Conservation (phyloP, 2,113 vertebrate species). For the Oryzias curvinotus region DNA sequence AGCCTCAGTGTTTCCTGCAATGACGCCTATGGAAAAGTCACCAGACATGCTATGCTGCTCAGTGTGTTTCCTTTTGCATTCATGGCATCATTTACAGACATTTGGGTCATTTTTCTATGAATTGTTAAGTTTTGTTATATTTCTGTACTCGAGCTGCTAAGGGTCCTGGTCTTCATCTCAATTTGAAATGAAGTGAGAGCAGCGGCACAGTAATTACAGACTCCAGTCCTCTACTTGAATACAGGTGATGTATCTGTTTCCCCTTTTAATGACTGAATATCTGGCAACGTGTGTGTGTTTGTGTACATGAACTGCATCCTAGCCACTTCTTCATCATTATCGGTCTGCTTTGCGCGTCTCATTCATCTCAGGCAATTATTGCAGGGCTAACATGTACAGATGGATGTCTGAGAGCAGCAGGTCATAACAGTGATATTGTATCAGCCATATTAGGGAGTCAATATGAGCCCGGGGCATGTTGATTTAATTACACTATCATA, state of each 20-base stretch:
- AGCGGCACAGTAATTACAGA: slow-evolving; percentile 41
- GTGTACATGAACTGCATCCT: slow-evolving; percentile 8
- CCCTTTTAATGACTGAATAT: slow-evolving; percentile 48
- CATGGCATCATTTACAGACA: too few relatives aligned
- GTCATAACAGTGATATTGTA: slow-evolving; percentile 79
- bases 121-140: too few relatives aligned
- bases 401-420: slow-evolving; percentile 64
- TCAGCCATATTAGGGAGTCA: slow-evolving; percentile 85
- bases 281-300: slow-evolving; percentile 34
- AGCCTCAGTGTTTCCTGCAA: too few relatives aligned
- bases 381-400: slow-evolving; percentile 56
- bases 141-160: too few relatives aligned
- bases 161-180: too few relatives aligned
- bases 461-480: slow-evolving; percentile 83
- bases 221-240: slow-evolving; percentile 39
- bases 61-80: too few relatives aligned
- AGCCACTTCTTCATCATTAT: slow-evolving; percentile 30
- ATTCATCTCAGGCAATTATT: slow-evolving; percentile 60
- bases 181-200: not conserved
- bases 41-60: too few relatives aligned
- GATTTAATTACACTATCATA: slow-evolving; percentile 79
- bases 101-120: too few relatives aligned
- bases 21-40: too few relatives aligned
- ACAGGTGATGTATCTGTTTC: slow-evolving; percentile 35
- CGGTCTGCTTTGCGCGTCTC: slow-evolving; percentile 36